These are phyloP conservation scores for Paraplagusia blochii DNA, from an alignment of 2,113 vertebrate species.

Conservation along the genomic window DNA sequence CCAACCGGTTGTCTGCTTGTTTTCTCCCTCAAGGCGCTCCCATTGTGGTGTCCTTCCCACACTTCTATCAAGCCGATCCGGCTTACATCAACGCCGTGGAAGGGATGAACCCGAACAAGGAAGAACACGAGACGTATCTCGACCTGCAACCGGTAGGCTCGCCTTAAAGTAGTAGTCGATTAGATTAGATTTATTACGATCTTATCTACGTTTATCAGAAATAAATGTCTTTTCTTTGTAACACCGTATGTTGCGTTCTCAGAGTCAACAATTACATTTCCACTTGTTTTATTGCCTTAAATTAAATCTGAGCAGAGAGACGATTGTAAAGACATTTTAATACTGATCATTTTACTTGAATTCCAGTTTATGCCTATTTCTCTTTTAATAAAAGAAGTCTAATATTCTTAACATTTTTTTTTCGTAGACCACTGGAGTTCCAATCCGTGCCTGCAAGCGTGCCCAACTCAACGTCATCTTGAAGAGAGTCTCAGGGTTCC, in stretches of 20 bases:
- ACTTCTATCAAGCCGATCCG: constrained; percentile 92
- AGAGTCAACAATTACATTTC: too few relatives aligned
- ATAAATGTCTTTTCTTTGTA: too few relatives aligned
- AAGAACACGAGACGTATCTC: constrained; percentile 90
- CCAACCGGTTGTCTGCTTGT: constrained; percentile 5
- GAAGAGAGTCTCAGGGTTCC: constrained; percentile 74
- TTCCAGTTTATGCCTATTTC: too few relatives aligned
- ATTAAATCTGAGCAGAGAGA: too few relatives aligned
- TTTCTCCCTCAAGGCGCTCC: constrained; percentile 82
- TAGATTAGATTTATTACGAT: too few relatives aligned
- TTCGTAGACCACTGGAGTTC: constrained; percentile 73
- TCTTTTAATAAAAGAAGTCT: too few relatives aligned
- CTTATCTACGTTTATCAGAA: too few relatives aligned
- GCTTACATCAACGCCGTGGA: constrained; percentile 82
- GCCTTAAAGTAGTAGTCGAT: not conserved
- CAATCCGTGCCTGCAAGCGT: constrained; percentile 79
- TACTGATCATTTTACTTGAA: too few relatives aligned
- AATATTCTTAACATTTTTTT: too few relatives aligned
- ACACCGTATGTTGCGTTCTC: too few relatives aligned
- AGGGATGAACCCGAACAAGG: constrained; percentile 87
- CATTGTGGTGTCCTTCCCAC: constrained; percentile 92
- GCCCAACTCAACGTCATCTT: constrained; percentile 79
- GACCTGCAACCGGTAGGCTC: constrained; percentile 90
- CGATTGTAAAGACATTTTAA: too few relatives aligned
- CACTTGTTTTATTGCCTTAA: too few relatives aligned